These are phyloP conservation scores for Mormoops blainvillei DNA, from an alignment of 2,113 vertebrate genomes.

Conservation along the genomic window DNA sequence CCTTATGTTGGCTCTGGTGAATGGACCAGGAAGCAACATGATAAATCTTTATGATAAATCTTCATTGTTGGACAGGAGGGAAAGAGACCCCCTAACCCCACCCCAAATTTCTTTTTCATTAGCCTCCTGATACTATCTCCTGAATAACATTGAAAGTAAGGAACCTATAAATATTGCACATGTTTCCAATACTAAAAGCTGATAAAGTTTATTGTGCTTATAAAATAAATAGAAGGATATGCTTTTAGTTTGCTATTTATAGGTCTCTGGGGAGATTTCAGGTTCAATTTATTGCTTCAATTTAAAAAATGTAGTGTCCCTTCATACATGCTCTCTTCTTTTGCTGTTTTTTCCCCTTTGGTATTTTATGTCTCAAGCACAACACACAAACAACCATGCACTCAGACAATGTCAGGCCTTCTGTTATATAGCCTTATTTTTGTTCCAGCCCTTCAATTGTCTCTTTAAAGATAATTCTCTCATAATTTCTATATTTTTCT, in stretches of 20 bases:
- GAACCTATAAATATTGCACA: constrained; percentile 83
- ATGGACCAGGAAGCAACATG: constrained; percentile 48
- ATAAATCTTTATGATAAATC: constrained; percentile 68
- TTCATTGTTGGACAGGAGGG: constrained; percentile 57
- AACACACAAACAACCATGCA: constrained; percentile 55
- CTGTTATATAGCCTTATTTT: constrained; percentile 26
- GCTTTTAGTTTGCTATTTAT: constrained; percentile 84
- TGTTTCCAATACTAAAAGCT: constrained; percentile 84
- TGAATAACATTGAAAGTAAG: constrained; percentile 83
- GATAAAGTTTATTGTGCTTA: constrained; percentile 87
- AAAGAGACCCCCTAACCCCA: constrained; percentile 72
- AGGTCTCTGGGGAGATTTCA: constrained; percentile 77
- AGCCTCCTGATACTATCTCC: constrained; percentile 76
- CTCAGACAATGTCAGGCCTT: constrained; percentile 54
- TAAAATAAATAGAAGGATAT: constrained; percentile 87
- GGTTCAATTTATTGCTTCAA: constrained; percentile 85
- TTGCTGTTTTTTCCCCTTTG: neutral
- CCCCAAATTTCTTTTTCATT: constrained; percentile 81
- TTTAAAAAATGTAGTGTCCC: constrained; percentile 77
- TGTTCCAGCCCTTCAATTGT: neutral
- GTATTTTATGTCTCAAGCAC: constrained; percentile 34
- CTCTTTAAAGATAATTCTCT: constrained; percentile 10
- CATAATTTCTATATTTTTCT: neutral
- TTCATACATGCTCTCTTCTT: neutral
- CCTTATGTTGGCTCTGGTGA: constrained; percentile 39